Percentiles rank a stretch among this genome's conserved stretches.
These are phyloP conservation scores for Agapostemon virescens DNA, from an alignment of 2,888 invertebrate species.

Conservation along the genomic window DNA sequence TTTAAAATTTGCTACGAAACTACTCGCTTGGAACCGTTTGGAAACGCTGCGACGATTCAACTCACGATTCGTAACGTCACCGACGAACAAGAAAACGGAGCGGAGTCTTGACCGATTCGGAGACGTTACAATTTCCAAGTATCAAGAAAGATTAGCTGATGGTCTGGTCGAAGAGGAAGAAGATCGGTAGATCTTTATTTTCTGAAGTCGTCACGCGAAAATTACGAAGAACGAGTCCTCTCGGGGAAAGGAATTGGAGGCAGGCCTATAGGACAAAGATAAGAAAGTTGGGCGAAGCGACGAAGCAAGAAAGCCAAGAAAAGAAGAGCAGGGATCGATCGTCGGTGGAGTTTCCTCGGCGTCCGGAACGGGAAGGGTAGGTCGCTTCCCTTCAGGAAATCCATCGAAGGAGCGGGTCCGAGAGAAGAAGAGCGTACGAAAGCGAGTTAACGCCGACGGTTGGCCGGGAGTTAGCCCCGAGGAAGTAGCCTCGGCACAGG, in stretches of 20 bases:
- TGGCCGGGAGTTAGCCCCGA: not conserved
- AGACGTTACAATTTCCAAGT: too few species aligned
- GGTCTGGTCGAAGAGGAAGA: too few species aligned
- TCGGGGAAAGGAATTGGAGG: not conserved
- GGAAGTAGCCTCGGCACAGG: slow-evolving; percentile 6
- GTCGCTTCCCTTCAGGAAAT: slow-evolving; percentile 38
- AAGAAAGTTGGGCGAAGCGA: not conserved
- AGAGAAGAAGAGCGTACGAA: slow-evolving; percentile 18
- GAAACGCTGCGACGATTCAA: too few species aligned
- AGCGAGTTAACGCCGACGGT: slow-evolving; percentile 31
- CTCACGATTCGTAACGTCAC: too few species aligned
- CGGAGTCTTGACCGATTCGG: too few species aligned
- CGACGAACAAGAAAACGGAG: too few species aligned
- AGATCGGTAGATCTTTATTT: too few species aligned
- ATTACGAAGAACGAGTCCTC: too few species aligned
- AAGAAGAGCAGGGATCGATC: not conserved
- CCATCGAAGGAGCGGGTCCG: slow-evolving; percentile 1
- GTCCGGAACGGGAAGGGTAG: slow-evolving; percentile 16
- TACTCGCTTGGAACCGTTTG: too few species aligned
- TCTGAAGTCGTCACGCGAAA: too few species aligned
- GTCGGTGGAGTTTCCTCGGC: not conserved
- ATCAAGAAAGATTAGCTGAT: too few species aligned
- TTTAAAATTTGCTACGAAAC: too few species aligned
- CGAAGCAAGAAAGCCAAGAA: not conserved
- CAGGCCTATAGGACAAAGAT: not conserved